Conservation (phyloP, 2,797 vertebrate species). For the Typhlichthys eigenmanni region DNA sequence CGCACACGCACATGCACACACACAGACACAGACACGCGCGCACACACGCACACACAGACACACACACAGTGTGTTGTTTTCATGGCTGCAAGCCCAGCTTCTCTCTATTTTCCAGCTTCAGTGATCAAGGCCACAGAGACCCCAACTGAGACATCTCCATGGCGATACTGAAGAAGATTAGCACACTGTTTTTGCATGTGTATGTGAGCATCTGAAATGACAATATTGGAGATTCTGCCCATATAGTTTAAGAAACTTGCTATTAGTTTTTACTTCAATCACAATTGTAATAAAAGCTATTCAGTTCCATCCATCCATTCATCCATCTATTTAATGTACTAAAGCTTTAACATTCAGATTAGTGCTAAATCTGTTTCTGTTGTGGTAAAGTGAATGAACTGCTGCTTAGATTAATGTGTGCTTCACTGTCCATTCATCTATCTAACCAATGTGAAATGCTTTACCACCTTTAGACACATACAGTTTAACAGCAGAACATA, state of each 20-base stretch:
- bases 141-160: slow-evolving; percentile 66
- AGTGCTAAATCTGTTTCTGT: too few relatives aligned
- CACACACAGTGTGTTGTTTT: slow-evolving; percentile 41
- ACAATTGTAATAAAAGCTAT: too few relatives aligned
- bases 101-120: slow-evolving; percentile 40
- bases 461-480: too few relatives aligned
- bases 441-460: background rate
- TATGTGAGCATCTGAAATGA: slow-evolving; percentile 19
- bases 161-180: slow-evolving; percentile 69
- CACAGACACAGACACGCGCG: background rate
- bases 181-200: slow-evolving; percentile 35
- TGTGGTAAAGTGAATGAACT: too few relatives aligned
- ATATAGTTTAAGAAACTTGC: too few relatives aligned
- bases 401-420: too few relatives aligned
- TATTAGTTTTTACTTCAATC: too few relatives aligned
- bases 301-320: background rate
- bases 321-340: background rate
- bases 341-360: too few relatives aligned
- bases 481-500: too few relatives aligned
- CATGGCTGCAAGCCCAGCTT: slow-evolving; percentile 50
- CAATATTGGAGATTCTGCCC: too few relatives aligned
- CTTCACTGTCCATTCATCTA: background rate
- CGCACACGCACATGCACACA: slow-evolving; percentile 8
- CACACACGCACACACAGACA: slow-evolving; percentile 21
- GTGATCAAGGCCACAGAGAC: slow-evolving; percentile 29